Evolutionary conservation across 2,888 invertebrate genomes (phyloP).

Genomic region (Drosophila paracracens): DNA sequence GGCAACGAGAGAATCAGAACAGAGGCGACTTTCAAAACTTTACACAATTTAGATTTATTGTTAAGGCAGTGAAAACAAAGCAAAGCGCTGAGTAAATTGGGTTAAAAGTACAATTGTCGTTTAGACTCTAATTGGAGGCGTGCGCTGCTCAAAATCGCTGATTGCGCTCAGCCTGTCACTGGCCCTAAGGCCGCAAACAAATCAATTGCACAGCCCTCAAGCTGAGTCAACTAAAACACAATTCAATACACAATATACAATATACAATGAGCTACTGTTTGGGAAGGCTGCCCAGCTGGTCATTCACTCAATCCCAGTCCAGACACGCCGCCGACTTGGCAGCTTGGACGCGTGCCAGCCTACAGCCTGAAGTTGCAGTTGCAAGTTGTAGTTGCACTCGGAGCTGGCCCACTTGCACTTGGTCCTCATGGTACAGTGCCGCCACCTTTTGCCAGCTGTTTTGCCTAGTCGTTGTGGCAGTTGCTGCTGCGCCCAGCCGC

Average conservation of each 20-base stretch:
- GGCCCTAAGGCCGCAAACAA: slow-evolving; percentile 74
- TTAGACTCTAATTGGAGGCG: slow-evolving; percentile 79
- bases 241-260: slow-evolving; percentile 6
- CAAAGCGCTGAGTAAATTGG: slow-evolving; percentile 69
- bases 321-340: slow-evolving; percentile 33
- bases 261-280: slow-evolving; percentile 64
- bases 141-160: slow-evolving; percentile 69
- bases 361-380: slow-evolving; percentile 14
- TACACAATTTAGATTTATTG: slow-evolving; percentile 76
- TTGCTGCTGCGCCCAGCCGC: slow-evolving; percentile 35
- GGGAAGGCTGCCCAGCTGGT: slow-evolving; percentile 42
- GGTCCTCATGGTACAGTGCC: slow-evolving; percentile 73
- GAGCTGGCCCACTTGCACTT: slow-evolving; percentile 50
- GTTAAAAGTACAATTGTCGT: slow-evolving; percentile 79
- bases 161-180: slow-evolving; percentile 72
- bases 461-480: slow-evolving; percentile 19
- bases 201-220: slow-evolving; percentile 60
- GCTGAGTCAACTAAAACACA: neutral
- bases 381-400: slow-evolving; percentile 19
- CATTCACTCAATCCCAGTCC: slow-evolving; percentile 31
- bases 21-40: slow-evolving; percentile 63
- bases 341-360: slow-evolving; percentile 28
- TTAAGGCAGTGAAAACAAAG: slow-evolving; percentile 60
- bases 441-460: slow-evolving; percentile 74
- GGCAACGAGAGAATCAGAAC: slow-evolving; percentile 16